Evolutionary conservation across 2,888 invertebrate genomes (phyloP).

Genomic region (Baronia brevicornis): DNA sequence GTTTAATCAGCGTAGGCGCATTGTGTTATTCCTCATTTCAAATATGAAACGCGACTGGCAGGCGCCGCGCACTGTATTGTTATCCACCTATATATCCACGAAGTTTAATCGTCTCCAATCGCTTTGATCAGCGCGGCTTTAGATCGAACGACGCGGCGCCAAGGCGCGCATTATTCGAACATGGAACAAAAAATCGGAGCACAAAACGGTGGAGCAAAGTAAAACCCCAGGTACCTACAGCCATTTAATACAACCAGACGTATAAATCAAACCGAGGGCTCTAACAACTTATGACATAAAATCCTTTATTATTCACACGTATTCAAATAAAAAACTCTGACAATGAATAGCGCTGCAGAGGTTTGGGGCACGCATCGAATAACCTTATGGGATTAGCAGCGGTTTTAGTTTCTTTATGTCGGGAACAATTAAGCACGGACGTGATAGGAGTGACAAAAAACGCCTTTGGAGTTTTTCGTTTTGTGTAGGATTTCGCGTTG

Average conservation of each 20-base stretch:
- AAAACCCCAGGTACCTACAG: slow-evolving; percentile 43
- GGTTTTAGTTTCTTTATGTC: slow-evolving; percentile 53
- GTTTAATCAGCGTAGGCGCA: slow-evolving; percentile 24
- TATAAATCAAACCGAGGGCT: slow-evolving; percentile 57
- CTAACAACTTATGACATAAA: slow-evolving; percentile 68
- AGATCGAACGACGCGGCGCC: slow-evolving; percentile 46
- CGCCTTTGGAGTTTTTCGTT: slow-evolving; percentile 8
- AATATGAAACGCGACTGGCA: slow-evolving; percentile 22
- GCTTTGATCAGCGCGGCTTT: slow-evolving; percentile 47
- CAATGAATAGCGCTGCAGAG: slow-evolving; percentile 26
- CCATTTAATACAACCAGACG: slow-evolving; percentile 33
- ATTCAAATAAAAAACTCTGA: slow-evolving; percentile 35
- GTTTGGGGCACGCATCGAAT: slow-evolving; percentile 43
- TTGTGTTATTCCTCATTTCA: slow-evolving; percentile 24
- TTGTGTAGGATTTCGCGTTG: slow-evolving; percentile 24
- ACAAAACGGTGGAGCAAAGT: slow-evolving; percentile 34
- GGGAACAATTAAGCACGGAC: slow-evolving; percentile 57
- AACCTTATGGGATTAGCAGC: slow-evolving; percentile 57
- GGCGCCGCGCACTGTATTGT: slow-evolving; percentile 35
- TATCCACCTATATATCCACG: slow-evolving; percentile 35
- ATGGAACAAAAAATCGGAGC: slow-evolving; percentile 35
- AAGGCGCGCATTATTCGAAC: slow-evolving; percentile 29
- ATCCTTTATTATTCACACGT: slow-evolving; percentile 63
- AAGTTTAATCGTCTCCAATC: slow-evolving; percentile 51
- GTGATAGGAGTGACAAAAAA: slow-evolving; percentile 28